Evolutionary conservation across 92 coral and sea anemone species (phyloP), one percentile per base, ranked within the genome.

Genomic region (Heliopora coerulea): DNA sequence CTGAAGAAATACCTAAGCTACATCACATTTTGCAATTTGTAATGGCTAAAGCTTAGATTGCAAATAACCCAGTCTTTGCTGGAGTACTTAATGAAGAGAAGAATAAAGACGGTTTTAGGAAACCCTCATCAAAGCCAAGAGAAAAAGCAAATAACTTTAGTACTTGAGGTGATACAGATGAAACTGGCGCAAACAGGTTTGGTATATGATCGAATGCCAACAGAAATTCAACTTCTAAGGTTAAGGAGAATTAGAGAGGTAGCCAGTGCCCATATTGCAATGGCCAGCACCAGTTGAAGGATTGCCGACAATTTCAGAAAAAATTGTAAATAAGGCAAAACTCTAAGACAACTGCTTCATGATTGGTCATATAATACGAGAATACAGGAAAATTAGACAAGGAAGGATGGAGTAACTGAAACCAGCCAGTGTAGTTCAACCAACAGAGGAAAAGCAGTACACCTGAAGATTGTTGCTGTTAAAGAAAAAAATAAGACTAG

Each of bases 261-360:
- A 40, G 8, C 10, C 41, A 49, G 59, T 82, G 82, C 15, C 64
- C 74, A 15, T 54, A 42, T 4, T 75, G 86, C 44, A 15, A 57
- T 4, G 72, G 19, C 0, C 14, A 19, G 17, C 82, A 75, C 56
- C 42, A 56, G 49, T 60, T 68, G 5, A 31, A 44, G 20, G 54
- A 65, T 21, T 82, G 82, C 48, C 58, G 44, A 18, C 15, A 65
- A 11, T 65, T 82, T 66, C 37, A 58, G 41, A 66, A 49, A 14
- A 54, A 49, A 23, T 69, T 27, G 59, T 75, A 30, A 37, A 72
- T 0, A 32, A 56, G 8, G 40, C 56, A 12, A 75, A 31, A 23
- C 77, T 75, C 15, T 67, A 82, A 21, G 65, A 65, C 62, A 82
- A 82, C 61, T 82, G 86, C 56, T 59, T 82, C 21, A 46, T 42